Conservation (phyloP, 2,113 vertebrate species). For the Peromyscus leucopus region DNA sequence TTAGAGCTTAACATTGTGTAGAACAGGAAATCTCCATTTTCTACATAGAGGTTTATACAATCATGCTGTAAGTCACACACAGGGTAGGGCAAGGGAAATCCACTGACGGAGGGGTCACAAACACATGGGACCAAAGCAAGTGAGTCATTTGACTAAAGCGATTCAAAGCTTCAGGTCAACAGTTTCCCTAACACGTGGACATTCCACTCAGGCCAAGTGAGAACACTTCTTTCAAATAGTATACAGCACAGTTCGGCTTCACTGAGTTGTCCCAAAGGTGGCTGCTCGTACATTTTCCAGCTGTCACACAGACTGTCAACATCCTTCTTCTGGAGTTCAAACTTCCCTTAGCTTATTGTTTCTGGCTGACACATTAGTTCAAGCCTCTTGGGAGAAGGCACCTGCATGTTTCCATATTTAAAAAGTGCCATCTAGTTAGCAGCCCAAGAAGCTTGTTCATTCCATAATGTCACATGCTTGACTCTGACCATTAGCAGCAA, state of each 20-base stretch:
- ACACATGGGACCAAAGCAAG: constrained; percentile 84
- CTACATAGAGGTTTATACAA: constrained; percentile 86
- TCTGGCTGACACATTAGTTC: constrained; percentile 42
- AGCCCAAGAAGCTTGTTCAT: constrained; percentile 41
- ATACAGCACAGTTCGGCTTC: constrained; percentile 70
- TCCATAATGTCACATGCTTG: not conserved
- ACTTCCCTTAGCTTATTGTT: constrained; percentile 63
- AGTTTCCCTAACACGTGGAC: constrained; percentile 81
- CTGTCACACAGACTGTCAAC: constrained; percentile 61
- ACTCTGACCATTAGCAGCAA: constrained; percentile 66
- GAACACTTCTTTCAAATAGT: constrained; percentile 75
- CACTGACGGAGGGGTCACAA: constrained; percentile 66
- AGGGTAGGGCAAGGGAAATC: constrained; percentile 59
- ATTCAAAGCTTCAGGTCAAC: constrained; percentile 77
- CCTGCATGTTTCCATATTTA: not conserved
- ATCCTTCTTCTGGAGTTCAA: constrained; percentile 66
- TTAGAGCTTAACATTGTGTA: constrained; percentile 87
- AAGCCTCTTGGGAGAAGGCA: constrained; percentile 58
- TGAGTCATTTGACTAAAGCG: constrained; percentile 76
- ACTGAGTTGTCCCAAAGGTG: constrained; percentile 67
- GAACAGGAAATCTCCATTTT: constrained; percentile 83
- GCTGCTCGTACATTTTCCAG: constrained; percentile 65
- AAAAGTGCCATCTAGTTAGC: constrained; percentile 50
- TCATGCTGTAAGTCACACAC: constrained; percentile 89
- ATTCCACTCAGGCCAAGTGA: constrained; percentile 81